Conservation (phyloP, 2,113 vertebrate species). For the Aplodontia rufa region DNA sequence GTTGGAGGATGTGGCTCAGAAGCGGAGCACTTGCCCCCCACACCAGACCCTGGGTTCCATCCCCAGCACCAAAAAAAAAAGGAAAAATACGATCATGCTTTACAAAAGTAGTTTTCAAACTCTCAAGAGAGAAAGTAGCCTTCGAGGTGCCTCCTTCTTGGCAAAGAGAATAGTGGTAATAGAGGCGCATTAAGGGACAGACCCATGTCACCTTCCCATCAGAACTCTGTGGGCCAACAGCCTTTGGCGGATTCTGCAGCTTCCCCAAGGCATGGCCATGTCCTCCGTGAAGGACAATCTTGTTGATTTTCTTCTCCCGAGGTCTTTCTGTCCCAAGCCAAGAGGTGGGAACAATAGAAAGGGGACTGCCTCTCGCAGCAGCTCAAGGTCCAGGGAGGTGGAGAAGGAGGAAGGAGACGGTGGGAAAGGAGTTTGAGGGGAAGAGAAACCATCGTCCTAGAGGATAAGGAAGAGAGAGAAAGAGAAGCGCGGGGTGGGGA, state of each 20-base stretch:
- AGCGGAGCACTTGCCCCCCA: not conserved
- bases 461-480: not conserved
- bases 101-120: not conserved
- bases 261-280: not conserved
- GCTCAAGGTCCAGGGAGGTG: not conserved
- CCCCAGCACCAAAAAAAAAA: not conserved
- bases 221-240: not conserved
- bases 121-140: not conserved
- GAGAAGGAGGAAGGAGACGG: not conserved
- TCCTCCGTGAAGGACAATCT: fast-evolving
- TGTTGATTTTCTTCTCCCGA: not conserved
- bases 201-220: not conserved
- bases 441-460: not conserved
- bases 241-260: not conserved
- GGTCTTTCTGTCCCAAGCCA: not conserved
- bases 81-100: not conserved
- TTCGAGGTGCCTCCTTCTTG: not conserved
- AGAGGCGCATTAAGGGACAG: too few relatives aligned
- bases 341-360: too few relatives aligned
- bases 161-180: fast-evolving
- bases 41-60: not conserved
- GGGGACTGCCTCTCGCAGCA: not conserved
- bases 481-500: too few relatives aligned
- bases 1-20: not conserved
- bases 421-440: not conserved